Base-by-base conservation (phyloP, 2,113 vertebrate genomes). In the Falco punctatus region DNA sequence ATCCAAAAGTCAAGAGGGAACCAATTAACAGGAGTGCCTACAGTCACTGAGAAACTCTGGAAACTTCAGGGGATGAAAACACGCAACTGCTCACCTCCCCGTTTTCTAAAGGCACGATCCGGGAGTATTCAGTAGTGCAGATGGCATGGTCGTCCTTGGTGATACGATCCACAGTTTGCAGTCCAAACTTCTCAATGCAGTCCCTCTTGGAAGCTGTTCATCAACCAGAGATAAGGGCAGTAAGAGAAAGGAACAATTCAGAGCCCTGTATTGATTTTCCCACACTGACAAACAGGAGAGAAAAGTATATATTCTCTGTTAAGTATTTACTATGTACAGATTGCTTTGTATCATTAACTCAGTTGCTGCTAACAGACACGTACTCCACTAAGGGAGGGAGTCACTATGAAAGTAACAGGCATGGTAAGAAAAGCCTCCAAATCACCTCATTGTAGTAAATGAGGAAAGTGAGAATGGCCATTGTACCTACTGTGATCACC, bases 101-200 rank as follows among this genome's bases (percentile, higher is more conserved):
- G 0, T 99, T 99, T 92, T 99, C 99, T 96, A 99, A 97, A 3
- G 99, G 99, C 66, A 99, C 99, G 0, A 99, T 99, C 2, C 99
- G 98, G 0, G 99, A 99, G 88, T 99, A 99, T 10, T 99, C 99
- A 0, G 98, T 99, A 64, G 99, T 99, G 89, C 99, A 99, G 95
- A 99, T 97, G 67, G 98, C 96, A 0, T 99, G 98, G 11, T 99
- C 83, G 0, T 99, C 99, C 73, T 73, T 96, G 55, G 86, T 94
- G 97, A 99, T 99, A 5, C 99, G 98, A 69, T 99, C 99, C 38
- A 99, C 98, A 0, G 98, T 99, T n/a, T 82, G 97, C 51, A 98
- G 98, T 15, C 99, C 99, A 59, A 99, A 99, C 15, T 98, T 98
- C 95, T 99, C 99, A 20, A 99, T 98, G 64, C 99, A 99, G 96